phyloP scores from a whole-genome alignment of 1,140 invertebrate species.

The Cotesia chilonis region DNA sequence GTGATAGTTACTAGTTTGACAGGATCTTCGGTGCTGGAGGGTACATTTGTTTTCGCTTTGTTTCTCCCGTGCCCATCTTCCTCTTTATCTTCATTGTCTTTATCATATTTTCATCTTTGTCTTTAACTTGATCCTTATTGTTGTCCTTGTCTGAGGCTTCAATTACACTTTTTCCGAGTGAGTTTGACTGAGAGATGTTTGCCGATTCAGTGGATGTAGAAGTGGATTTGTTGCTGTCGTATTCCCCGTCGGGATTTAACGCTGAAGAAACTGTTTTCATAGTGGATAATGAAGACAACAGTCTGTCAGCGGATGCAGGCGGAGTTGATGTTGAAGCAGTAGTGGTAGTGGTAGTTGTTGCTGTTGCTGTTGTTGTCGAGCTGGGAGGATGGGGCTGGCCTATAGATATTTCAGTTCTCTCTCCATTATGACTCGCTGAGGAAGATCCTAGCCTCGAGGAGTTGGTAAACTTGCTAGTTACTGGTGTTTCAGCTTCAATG shows the following conservation, averaged over 20 bases:
- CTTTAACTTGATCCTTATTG: background rate
- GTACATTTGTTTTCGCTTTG: background rate
- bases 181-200: background rate
- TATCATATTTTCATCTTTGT: background rate
- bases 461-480: constrained; percentile 18
- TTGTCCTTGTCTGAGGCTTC: background rate
- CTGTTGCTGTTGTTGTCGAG: background rate
- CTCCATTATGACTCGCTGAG: background rate
- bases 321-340: too few relatives aligned
- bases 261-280: background rate
- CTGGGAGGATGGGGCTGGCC: background rate
- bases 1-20: constrained; percentile 60
- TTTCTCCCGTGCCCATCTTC: background rate
- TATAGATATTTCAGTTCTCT: background rate
- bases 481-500: constrained; percentile 13
- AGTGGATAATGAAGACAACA: too few relatives aligned
- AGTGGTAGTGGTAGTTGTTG: too few relatives aligned
- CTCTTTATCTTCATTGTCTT: background rate
- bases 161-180: constrained; percentile 2
- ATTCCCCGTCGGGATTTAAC: background rate
- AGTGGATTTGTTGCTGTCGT: background rate
- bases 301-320: too few relatives aligned
- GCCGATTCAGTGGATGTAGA: background rate
- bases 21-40: background rate
- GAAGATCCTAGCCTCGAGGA: background rate